Percentiles rank a stretch among this genome's conserved stretches.
These are phyloP conservation scores for Dendrophyllia cribrosa DNA, from an alignment of 64 coral and sea anemone genomes.

Conservation along the genomic window DNA sequence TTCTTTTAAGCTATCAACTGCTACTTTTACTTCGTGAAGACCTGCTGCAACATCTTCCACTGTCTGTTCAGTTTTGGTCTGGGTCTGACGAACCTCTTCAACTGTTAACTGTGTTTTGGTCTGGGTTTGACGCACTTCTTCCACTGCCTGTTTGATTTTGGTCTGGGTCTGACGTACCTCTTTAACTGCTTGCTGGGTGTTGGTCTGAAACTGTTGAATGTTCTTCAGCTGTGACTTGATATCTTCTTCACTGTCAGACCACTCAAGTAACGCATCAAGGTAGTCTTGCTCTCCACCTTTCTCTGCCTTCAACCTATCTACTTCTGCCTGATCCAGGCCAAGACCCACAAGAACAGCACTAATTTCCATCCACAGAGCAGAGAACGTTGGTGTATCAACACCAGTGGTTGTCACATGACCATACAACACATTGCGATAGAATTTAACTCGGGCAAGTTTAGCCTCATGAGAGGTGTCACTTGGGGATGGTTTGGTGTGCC, in stretches of 20 bases:
- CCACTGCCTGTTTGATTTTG: background rate
- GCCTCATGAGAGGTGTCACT: slow-evolving; percentile 60
- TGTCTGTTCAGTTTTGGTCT: background rate
- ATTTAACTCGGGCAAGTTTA: slow-evolving; percentile 60
- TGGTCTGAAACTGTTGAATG: background rate
- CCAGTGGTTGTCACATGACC: slow-evolving; percentile 59
- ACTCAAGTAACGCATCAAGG: slow-evolving; percentile 21
- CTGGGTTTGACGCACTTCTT: slow-evolving; percentile 13
- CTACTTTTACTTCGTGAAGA: background rate
- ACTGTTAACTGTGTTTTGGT: slow-evolving; percentile 4
- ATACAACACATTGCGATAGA: slow-evolving; percentile 62
- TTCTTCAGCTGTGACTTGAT: background rate
- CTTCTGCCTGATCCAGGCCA: slow-evolving; percentile 52
- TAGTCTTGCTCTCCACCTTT: slow-evolving; percentile 45
- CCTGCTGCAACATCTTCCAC: background rate
- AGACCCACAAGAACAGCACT: slow-evolving; percentile 25
- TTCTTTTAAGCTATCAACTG: background rate
- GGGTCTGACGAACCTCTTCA: background rate
- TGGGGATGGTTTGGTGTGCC: slow-evolving; percentile 51
- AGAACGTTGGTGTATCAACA: slow-evolving; percentile 29
- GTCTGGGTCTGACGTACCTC: background rate
- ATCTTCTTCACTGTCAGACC: slow-evolving; percentile 29
- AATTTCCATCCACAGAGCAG: slow-evolving; percentile 54
- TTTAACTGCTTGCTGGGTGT: background rate
- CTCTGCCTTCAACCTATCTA: slow-evolving; percentile 53